These are phyloP conservation scores for Eublepharis macularius DNA, from an alignment of 2,113 vertebrate genomes.

Conservation along the genomic window DNA sequence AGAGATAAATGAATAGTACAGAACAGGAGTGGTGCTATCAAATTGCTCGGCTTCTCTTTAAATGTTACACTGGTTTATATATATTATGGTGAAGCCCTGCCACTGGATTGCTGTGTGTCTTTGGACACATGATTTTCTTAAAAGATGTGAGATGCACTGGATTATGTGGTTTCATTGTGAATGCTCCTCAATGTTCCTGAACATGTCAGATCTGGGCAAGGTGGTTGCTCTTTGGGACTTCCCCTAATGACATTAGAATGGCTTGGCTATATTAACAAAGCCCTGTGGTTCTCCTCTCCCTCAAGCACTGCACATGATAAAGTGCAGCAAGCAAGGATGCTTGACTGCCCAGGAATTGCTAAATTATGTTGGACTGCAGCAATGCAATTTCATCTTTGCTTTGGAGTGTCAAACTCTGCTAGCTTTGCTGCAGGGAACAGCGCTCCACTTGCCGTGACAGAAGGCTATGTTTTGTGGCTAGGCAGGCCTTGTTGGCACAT, in stretches of 20 bases:
- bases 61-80: not conserved
- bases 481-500: not conserved
- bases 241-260: not conserved
- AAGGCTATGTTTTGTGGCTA: not conserved
- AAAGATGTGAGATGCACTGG: not conserved
- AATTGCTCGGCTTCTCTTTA: not conserved
- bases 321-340: not conserved
- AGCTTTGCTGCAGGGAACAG: not conserved
- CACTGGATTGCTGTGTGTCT: not conserved
- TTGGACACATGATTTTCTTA: not conserved
- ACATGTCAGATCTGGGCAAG: not conserved
- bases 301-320: not conserved
- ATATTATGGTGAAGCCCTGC: not conserved
- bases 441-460: not conserved
- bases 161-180: not conserved
- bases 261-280: not conserved
- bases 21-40: not conserved
- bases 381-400: conserved; percentile 9
- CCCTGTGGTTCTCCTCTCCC: not conserved
- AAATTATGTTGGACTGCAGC: not conserved
- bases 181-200: not conserved
- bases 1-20: not conserved
- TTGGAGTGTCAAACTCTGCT: not conserved
- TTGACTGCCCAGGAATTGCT: not conserved
- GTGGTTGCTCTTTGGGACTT: not conserved